phyloP scores from a whole-genome alignment of 2,888 invertebrate species.

The Pristionchus mayeri region DNA sequence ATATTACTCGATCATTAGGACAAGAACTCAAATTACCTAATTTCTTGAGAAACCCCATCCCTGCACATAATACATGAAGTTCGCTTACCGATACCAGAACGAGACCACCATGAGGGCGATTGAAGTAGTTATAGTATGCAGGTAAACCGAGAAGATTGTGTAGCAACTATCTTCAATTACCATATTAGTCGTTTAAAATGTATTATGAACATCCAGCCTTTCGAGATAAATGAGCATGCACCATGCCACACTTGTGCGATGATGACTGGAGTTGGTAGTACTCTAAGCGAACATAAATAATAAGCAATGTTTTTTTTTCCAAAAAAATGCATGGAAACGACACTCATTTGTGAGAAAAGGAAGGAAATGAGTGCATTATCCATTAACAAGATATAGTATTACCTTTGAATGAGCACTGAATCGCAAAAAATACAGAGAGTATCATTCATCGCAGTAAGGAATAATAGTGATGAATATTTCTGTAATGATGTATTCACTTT shows the following conservation, averaged over 20 bases:
- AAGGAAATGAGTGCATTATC: no score
- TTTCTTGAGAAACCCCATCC: no score
- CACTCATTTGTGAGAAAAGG: no score
- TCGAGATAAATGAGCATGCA: neutral
- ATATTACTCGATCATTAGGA: no score
- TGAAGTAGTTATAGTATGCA: neutral
- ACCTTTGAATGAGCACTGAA: conserved; percentile 19
- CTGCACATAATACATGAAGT: neutral
- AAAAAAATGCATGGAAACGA: no score
- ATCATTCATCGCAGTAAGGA: neutral
- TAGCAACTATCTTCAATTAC: neutral
- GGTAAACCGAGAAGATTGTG: conserved; percentile 13
- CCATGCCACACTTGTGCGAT: conserved; percentile 10
- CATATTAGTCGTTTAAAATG: neutral
- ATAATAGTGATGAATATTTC: neutral
- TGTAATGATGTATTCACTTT: neutral
- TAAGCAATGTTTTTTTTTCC: no score
- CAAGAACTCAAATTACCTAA: no score
- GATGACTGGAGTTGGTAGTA: neutral
- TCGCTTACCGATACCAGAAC: conserved; percentile 3
- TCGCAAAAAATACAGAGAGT: neutral
- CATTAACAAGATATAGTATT: no score
- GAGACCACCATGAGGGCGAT: neutral
- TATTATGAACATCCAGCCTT: no score
- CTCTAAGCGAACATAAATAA: no score